Evolutionary conservation across 2,113 vertebrate genomes (phyloP), one percentile per base, ranked within the genome.

Genomic region (Datnioides undecimradiatus): DNA sequence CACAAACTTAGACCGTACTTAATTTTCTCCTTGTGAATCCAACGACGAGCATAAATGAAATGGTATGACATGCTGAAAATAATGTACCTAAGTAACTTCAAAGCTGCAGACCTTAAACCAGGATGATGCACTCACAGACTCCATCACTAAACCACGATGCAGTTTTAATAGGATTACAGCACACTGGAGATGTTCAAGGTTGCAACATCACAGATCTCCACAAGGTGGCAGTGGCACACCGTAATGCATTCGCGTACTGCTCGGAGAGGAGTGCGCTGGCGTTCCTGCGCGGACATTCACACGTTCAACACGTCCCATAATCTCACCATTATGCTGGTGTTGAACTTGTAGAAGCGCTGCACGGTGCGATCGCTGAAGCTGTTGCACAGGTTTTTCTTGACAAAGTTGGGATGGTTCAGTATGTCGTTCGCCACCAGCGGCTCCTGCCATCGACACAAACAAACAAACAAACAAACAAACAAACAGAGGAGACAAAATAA

Each of bases 321-420:
- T n/a, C 97, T 94, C 69, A 99, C 98, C 95, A 95, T 92, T 0
- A 99, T 95, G 93, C 97, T 99, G 46, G 98, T 99, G 86, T 99
- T 99, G 84, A 99, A 99, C 85, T 99, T 99, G 69, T 99, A 99
- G 93, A 99, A 99, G 62, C 98, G 94, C 91, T 99, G 98, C 80
- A 99, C 98, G 0, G 98, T 99, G 72, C 98, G 95, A 94, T 99
- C 98, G 4, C 97, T 99, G 95, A 99, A 99, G 94, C 98, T 99
- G 94, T 99, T 99, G 64, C 98, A 99, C 40, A 99, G 93, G 84
- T 99, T 99, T 49, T 99, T 99, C 95, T 98, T 99, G 45, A 99
- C 98, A 0, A 99, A 99, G 88, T 99, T 98, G 10, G 98, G 98
- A 77, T 99, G 98, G 89, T 99, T 99, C 60, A 99, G 93, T 88